Evolutionary conservation across 2,888 invertebrate genomes (phyloP), one percentile per base, ranked within the genome.

Genomic region (Nephrotoma flavescens): DNA sequence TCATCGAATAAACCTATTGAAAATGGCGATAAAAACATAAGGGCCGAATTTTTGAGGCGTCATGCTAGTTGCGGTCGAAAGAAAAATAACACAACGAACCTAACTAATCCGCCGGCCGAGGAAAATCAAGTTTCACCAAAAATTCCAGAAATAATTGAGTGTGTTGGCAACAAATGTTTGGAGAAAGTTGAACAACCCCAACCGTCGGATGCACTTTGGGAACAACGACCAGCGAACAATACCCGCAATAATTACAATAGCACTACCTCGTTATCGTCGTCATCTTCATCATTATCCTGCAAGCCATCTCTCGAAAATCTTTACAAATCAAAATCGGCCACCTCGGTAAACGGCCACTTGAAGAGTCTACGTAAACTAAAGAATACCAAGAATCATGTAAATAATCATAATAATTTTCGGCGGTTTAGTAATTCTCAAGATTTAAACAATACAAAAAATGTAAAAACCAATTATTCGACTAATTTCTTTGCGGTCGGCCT

Each of bases 1-100:
- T 45, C 85, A 85, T 85, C 85, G 45, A 44, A 15, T 1, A 85
- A 85, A 85, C 4, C 44, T 31, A 45, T 2, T 5, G 84, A n/a
- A 84, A 84, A 42, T 84, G 41, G 42, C 42, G 85, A 85, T 42
- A 85, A 85, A 31, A 85, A 45, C 11, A 3, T 44, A 42, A 85
- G 11, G 15, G n/a, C 42, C 9, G 44, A 85, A 44, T 85, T 44
- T 45, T 41, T 44, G 2, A 90, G 87, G 45, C 89, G 91, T 0
- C 89, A 90, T 83, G 89, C 91, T 4, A 91, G 91, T 87, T 91
- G 91, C 87, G 91, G 90, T 12, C 90, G 91, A 4, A 89, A 89
- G 6, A 42, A 71, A 11, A 71, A 71, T 31, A 71, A 3, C 7
- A 12, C 19, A 89, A 87, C 19, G 88, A 87, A 71, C 19, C 11